Evolutionary conservation across 2,888 invertebrate genomes (phyloP), one percentile per base, ranked within the genome.

Genomic region (Pseudanteris insignis): DNA sequence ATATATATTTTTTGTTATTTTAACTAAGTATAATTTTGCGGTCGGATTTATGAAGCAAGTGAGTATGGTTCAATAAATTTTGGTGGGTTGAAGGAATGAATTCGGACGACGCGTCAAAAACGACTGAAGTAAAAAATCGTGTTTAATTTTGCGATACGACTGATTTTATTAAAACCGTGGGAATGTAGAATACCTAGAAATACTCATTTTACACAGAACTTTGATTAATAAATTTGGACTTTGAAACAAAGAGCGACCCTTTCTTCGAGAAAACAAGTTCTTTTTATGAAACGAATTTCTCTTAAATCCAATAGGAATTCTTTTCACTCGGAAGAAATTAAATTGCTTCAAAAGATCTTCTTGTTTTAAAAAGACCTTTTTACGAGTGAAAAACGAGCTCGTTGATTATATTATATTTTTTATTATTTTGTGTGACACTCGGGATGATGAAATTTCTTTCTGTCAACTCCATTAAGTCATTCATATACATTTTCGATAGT

Each of bases 341-440:
- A 51, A 51, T 58, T 58, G 58, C 51, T 50, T 58, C 38, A 58
- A 58, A 43, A 58, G 58, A 46, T 58, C 50, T 58, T 58, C 50
- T 50, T 58, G 58, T 58, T 58, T 50, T 50, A 57, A 57, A 57
- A 43, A 33, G 37, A 43, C 29, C 46, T 40, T 58, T 51, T 44
- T 33, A 51, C 18, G 5, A 28, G 38, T 34, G 46, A 58, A 46
- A 58, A 38, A 44, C 44, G 46, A 58, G 50, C 40, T 29, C 46
- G 44, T 50, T 58, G 50, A 48, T 57, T 43, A 43, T 47, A 36
- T 41, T 57, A 57, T 58, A 50, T 50, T 38, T 37, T 57, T 50
- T 50, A 44, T 37, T 37, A 44, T 43, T 18, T 29, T 28, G 24
- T 5, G 30, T 44, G 44, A 44, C 32, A 57, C 38, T 44, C 38